Percentiles rank a stretch among this genome's conserved stretches.
Evolutionary conservation across 2,113 vertebrate genomes (phyloP).

Genomic region (Ahaetulla prasina): DNA sequence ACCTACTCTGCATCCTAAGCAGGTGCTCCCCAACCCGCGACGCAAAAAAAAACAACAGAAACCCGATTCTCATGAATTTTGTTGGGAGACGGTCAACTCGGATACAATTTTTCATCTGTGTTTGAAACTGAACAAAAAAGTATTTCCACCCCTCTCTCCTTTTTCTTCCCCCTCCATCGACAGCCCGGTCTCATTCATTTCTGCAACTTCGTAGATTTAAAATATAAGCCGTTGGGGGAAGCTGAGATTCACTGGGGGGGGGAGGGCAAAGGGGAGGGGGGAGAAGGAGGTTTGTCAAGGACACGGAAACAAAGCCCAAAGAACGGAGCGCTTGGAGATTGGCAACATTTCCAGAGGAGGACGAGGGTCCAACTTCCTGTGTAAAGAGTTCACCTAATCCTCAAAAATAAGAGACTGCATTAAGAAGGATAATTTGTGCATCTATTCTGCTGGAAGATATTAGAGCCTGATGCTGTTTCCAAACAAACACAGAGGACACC

Average conservation of each 20-base stretch:
- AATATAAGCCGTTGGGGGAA: conserved; percentile 12
- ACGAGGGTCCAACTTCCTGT: conserved; percentile 7
- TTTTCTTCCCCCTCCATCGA: rapidly evolving
- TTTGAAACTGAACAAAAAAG: background rate
- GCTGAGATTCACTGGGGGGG: background rate
- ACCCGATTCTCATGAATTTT: background rate
- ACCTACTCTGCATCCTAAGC: conserved; percentile 10
- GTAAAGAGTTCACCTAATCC: background rate
- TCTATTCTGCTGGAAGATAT: background rate
- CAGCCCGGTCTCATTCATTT: background rate
- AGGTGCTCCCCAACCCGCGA: background rate
- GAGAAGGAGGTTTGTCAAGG: conserved; percentile 50
- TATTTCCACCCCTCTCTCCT: background rate
- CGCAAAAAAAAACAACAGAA: background rate
- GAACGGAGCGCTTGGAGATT: background rate
- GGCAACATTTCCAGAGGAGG: background rate
- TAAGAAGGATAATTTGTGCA: background rate
- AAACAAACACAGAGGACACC: background rate
- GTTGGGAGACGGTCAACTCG: background rate
- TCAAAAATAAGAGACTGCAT: background rate
- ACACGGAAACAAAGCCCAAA: conserved; percentile 39
- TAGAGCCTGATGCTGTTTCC: background rate
- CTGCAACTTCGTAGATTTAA: conserved; percentile 15
- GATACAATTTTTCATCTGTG: background rate
- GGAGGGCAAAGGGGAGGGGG: background rate